Base-by-base conservation (phyloP, 2,113 vertebrate species). In the Embiotoca jacksoni region DNA sequence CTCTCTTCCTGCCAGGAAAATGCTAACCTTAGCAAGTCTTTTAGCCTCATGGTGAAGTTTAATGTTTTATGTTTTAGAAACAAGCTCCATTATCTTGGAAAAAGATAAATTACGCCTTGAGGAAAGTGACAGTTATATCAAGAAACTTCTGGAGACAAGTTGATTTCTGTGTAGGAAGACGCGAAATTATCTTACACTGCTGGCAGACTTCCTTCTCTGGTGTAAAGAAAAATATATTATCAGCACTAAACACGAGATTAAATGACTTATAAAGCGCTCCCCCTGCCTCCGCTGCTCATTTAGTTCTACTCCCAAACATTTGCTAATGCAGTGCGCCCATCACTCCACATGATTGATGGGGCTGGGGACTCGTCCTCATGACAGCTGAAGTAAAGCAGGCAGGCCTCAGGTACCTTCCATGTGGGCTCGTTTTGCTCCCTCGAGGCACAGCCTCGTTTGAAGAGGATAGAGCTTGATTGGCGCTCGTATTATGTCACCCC, bases 321-420 rank as follows among this genome's bases (percentile, higher is more conserved):
- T 80, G 67, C 75, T 79, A 82, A 88, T 85, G 79, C 71, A 62
- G 33, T 3, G 11, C 2, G 0, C 15, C 58, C 68, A 49, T 92
- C 80, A 73, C 83, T 91, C 80, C 39, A 0, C 23, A 33, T 89
- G 78, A 88, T 70, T 87, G 89, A 91, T 82, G 81, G 65, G 13
- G 54, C 52, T 63, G 69, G 62, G 54, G 72, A 75, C 53, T 78
- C 72, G 47, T 15, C 44, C 33, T 15, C 58, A 30, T 75, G 83
- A 68, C 78, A 77, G 85, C 68, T 70, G 70, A 60, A 36, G 55
- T 37, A 41, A 62, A 65, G 57, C 70, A 75, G 82, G 59, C 47
- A 41, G 70, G 58, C 78, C 69, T 41, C 30, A 1, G 78, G 66
- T 58, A 57, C 47, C 58, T 36, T 55, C 67, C 37, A 59, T 11